Conservation (phyloP, 2,888 invertebrate species). For the Thera obeliscata region DNA sequence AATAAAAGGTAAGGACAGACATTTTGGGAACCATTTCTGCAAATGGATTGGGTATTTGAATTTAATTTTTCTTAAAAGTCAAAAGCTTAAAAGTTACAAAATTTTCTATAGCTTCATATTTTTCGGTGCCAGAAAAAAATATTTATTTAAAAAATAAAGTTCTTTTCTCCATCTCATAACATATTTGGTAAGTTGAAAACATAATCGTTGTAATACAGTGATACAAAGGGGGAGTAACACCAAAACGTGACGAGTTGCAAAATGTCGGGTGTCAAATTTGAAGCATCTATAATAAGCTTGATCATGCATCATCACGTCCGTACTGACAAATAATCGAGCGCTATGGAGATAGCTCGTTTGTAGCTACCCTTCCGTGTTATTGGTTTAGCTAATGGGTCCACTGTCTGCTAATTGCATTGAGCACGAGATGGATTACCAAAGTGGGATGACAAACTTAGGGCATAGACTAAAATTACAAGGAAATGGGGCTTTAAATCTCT, state of each 20-base stretch:
- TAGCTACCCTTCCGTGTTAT: constrained; percentile 46
- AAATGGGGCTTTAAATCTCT: too few relatives aligned
- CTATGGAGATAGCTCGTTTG: constrained; percentile 63
- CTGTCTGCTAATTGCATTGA: constrained; percentile 23
- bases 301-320: constrained; percentile 77
- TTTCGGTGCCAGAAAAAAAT: too few relatives aligned
- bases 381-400: constrained; percentile 32
- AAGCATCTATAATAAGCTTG: constrained; percentile 77
- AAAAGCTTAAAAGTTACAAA: too few relatives aligned
- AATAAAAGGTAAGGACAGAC: too few relatives aligned
- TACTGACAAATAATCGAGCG: constrained; percentile 72
- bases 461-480: background rate
- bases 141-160: background rate
- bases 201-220: constrained; percentile 25
- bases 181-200: constrained; percentile 16
- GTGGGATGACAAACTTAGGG: background rate
- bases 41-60: too few relatives aligned
- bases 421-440: constrained; percentile 28
- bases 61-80: too few relatives aligned
- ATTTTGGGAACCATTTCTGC: too few relatives aligned
- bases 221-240: constrained; percentile 59
- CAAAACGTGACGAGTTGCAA: constrained; percentile 73
- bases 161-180: background rate
- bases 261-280: constrained; percentile 65
- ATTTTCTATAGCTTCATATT: too few relatives aligned